Evolutionary conservation across 2,113 vertebrate species (phyloP).

Genomic region (Podocnemis expansa): DNA sequence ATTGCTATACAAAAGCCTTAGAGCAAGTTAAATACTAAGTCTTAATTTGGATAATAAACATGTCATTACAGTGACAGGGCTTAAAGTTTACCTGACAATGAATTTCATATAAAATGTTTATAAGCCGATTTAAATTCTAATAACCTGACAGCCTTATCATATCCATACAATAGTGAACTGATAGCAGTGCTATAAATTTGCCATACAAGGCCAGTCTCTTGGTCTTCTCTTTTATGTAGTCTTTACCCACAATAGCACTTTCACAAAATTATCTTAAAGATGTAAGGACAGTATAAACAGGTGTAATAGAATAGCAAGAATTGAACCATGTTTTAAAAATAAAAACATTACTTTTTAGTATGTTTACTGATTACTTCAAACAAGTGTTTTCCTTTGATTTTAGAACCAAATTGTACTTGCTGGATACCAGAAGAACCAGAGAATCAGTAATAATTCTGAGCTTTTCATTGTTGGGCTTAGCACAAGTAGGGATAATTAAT

Average conservation of each 20-base stretch:
- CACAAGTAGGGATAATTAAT: not conserved
- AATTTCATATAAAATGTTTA: slow-evolving; percentile 68
- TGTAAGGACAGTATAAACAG: not conserved
- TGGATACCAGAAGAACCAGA: not conserved
- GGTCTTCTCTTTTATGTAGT: not conserved
- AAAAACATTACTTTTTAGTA: slow-evolving; percentile 19
- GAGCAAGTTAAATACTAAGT: slow-evolving; percentile 47
- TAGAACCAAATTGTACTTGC: not conserved
- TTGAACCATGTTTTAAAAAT: not conserved
- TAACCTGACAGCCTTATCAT: slow-evolving; percentile 54
- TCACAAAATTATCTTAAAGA: not conserved
- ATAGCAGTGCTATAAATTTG: slow-evolving; percentile 29
- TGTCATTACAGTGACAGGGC: slow-evolving; percentile 51
- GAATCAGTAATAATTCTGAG: not conserved
- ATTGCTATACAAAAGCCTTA: slow-evolving; percentile 32
- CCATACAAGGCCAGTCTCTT: not conserved
- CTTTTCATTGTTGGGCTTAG: not conserved
- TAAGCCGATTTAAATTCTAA: slow-evolving; percentile 71
- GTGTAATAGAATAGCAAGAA: slow-evolving; percentile 11
- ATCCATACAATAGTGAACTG: slow-evolving; percentile 18
- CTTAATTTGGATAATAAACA: slow-evolving; percentile 65
- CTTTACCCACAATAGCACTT: not conserved
- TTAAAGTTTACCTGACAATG: slow-evolving; percentile 63
- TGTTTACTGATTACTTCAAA: not conserved
- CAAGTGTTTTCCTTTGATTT: not conserved